Percentiles rank a stretch among this genome's conserved stretches.
Evolutionary conservation across 2,797 vertebrate species (phyloP).

Genomic region (Selene dorsalis): DNA sequence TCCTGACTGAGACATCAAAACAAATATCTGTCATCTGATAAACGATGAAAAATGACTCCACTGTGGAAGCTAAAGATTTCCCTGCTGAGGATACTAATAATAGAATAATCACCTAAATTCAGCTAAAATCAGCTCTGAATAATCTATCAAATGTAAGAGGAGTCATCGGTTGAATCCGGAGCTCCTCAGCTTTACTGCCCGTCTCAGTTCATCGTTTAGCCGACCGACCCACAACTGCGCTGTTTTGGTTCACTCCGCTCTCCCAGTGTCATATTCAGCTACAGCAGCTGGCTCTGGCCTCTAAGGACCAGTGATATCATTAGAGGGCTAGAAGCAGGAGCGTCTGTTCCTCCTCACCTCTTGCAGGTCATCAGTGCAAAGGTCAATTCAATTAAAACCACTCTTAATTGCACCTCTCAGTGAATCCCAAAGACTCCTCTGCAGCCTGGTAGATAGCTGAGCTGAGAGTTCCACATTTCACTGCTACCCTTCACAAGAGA

Average conservation of each 20-base stretch:
- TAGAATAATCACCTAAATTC: not conserved
- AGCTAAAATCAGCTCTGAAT: not conserved
- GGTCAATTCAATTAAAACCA: constrained; percentile 62
- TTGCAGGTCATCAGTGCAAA: constrained; percentile 35
- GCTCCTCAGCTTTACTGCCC: not conserved
- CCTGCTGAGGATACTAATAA: not conserved
- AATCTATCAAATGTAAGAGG: not conserved
- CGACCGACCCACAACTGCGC: not conserved
- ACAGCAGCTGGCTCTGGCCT: not conserved
- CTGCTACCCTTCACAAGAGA: constrained; percentile 68
- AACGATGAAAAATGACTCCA: not conserved
- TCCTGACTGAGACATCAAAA: not conserved
- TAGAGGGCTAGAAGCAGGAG: constrained; percentile 11
- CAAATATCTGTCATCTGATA: not conserved
- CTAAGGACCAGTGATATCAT: constrained; percentile 5
- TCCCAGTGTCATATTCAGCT: not conserved
- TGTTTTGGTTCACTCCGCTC: not conserved
- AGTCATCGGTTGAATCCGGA: not conserved
- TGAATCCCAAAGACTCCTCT: constrained; percentile 70
- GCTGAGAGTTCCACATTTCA: constrained; percentile 68
- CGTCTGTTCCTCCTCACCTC: constrained; percentile 43
- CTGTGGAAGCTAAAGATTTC: not conserved
- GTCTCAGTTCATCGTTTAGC: not conserved
- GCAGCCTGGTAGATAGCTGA: constrained; percentile 66
- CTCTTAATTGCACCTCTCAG: constrained; percentile 65